Evolutionary conservation across 2,113 vertebrate species (phyloP), one percentile per base, ranked within the genome.

Genomic region (Centropus unirufus): DNA sequence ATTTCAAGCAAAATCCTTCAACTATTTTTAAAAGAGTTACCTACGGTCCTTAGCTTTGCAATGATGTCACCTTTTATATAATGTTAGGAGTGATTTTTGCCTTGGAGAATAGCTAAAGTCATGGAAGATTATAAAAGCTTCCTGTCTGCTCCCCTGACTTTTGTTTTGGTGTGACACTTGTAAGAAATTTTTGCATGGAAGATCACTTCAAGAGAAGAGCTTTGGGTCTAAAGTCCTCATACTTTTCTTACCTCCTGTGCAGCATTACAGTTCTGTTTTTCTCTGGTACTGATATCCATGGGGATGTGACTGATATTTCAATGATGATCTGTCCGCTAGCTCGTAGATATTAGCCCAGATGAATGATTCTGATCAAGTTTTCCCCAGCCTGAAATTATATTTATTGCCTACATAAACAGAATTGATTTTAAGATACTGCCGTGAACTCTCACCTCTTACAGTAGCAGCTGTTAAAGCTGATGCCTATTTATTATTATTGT

Each of bases 1-100:
- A 88, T 86, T 83, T 70, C 80, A 86, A 67, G 68, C 32, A 77
- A 90, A 40, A 21, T 55, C 64, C 42, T 73, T 90, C 46, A 83
- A 74, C 72, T 67, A 44, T 93, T 91, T 95, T 81, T 70, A 79
- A 40, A 11, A 34, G 39, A 59, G 39, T 73, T 69, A 77, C 44
- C n/a, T 63, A 32, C 46, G 77, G 64, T 74, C 75, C 34, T 92
- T 83, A 80, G 46, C 54, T 90, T 69, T 89, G 49, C 44, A 91
- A 29, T 75, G 75, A 64, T 46, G 52, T 68, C 44, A 67, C 52
- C 10, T n/a, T 92, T 79, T 72, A 55, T 29, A 51, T 44, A 51
- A 49, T 8, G 23, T 61, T 70, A 67, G 52, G 23, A 68, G 44
- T n/a, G 36, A 77, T 73, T 92, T 90, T 93, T 93, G 8, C 42